Base-by-base conservation (phyloP, 2,888 invertebrate genomes). In the Stomorhina lunata region DNA sequence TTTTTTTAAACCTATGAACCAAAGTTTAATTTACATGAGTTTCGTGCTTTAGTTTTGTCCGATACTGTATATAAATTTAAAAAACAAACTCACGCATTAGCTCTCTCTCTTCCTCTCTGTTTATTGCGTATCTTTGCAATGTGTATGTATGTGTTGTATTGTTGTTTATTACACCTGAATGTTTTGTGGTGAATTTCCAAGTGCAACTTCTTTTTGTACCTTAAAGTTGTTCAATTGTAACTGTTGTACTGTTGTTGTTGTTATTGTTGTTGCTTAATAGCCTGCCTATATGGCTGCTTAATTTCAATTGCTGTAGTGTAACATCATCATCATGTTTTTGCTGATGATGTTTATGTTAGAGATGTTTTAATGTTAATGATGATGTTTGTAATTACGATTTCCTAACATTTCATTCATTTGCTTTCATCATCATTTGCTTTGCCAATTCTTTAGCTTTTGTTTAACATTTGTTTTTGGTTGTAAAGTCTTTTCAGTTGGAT, bases 91-190 rank as follows among this genome's bases (percentile, higher is more conserved):
- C 29, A 22, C 40, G 1, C 7, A 2, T 37, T 10, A 29, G 27
- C 20, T 40, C 37, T 61, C 34, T 32, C 37, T 17, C 43, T 55
- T 20, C 10, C 20, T 27, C 17, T 37, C 12, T 15, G 1, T 61
- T 43, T 22, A 27, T 25, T 25, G 48, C n/a, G 10, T 32, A 34
- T 32, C 12, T 32, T 12, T 7, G 22, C 22, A 59, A 55, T 20
- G 20, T 32, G 32, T 4, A 34, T 59, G 61, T 7, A 37, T 40
- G 17, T 2, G 43, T 43, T 43, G 43, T 43, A 15, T n/a, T 4
- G 15, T 34, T n/a, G 27, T 57, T 37, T 4, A 68, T 76, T 68
- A 43, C 65, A 65, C 55, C 43, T 75, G 55, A 65, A 32, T 22
- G 32, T 55, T n/a, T 43, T 25, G 55, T 45, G 55, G 45, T 75